Conservation (phyloP, 2,888 invertebrate genomes). For the Philereme transversata region DNA sequence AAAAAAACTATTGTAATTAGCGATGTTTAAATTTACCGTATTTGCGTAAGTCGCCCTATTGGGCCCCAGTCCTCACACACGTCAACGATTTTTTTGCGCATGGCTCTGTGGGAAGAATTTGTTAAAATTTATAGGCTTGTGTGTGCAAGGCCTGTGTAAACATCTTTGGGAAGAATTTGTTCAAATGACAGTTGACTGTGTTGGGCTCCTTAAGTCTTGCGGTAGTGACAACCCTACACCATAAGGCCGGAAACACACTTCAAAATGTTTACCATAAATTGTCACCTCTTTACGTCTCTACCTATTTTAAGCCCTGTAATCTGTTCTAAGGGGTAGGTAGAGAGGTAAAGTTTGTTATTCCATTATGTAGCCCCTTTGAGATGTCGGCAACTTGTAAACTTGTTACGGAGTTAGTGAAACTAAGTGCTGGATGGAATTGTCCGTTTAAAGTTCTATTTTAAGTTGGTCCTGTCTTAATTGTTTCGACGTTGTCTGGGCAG, state of each 20-base stretch:
- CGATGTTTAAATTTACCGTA: too few species aligned
- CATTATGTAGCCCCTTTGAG: constrained; percentile 46
- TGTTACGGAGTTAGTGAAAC: constrained; percentile 48
- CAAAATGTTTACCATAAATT: constrained; percentile 40
- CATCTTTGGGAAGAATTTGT: too few species aligned
- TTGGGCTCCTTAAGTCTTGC: too few species aligned
- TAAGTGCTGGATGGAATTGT: constrained; percentile 44
- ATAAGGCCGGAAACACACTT: constrained; percentile 35
- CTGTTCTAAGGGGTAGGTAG: constrained; percentile 40
- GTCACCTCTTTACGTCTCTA: constrained; percentile 33
- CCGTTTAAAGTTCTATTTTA: constrained; percentile 45
- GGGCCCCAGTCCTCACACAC: too few species aligned
- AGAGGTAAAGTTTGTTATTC: constrained; percentile 50
- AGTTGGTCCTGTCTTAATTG: constrained; percentile 40
- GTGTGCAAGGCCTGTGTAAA: too few species aligned
- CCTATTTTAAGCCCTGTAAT: constrained; percentile 46
- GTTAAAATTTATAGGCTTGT: too few species aligned
- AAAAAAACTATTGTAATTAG: too few species aligned
- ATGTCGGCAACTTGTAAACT: constrained; percentile 52
- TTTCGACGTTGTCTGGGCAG: constrained; percentile 29
- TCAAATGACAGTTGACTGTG: too few species aligned
- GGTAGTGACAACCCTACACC: constrained; percentile 26
- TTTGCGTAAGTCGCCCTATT: too few species aligned
- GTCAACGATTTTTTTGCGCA: too few species aligned
- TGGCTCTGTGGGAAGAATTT: too few species aligned